phyloP scores from a whole-genome alignment of 2,888 invertebrate genomes.

The Opisthograptis luteolata region DNA sequence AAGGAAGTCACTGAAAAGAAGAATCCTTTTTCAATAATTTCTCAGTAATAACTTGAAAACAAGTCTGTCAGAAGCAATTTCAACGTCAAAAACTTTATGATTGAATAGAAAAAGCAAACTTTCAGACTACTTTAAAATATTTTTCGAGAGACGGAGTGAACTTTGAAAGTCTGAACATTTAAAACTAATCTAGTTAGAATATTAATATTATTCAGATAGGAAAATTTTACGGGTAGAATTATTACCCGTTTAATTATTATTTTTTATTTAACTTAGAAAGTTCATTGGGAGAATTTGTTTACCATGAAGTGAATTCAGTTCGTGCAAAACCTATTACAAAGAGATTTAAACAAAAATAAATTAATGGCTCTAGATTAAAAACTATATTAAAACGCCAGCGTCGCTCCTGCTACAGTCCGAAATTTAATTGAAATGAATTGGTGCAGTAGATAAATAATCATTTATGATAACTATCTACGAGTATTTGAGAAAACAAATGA shows the following conservation, averaged over 20 bases:
- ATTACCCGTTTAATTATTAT: too few relatives aligned
- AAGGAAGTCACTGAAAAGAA: neutral
- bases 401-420: too few relatives aligned
- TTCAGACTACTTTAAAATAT: slow-evolving; percentile 5
- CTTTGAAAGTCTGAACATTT: neutral
- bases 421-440: neutral
- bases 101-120: slow-evolving; percentile 13
- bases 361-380: too few relatives aligned
- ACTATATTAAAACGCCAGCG: neutral
- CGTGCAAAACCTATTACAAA: too few relatives aligned
- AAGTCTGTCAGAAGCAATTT: slow-evolving; percentile 6
- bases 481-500: too few relatives aligned
- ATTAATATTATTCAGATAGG: neutral
- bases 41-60: neutral
- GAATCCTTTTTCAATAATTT: neutral
- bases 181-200: neutral
- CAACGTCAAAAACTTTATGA: slow-evolving; percentile 18
- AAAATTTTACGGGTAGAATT: neutral
- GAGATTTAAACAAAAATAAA: neutral
- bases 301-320: too few relatives aligned
- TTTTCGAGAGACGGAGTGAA: slow-evolving; percentile 13
- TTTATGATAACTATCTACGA: too few relatives aligned
- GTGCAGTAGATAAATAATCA: too few relatives aligned
- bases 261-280: too few relatives aligned
- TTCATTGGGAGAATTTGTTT: too few relatives aligned